Percentiles rank a stretch among this genome's conserved stretches.
phyloP scores from a whole-genome alignment of 1,140 invertebrate genomes.

The Drosophila saltans region DNA sequence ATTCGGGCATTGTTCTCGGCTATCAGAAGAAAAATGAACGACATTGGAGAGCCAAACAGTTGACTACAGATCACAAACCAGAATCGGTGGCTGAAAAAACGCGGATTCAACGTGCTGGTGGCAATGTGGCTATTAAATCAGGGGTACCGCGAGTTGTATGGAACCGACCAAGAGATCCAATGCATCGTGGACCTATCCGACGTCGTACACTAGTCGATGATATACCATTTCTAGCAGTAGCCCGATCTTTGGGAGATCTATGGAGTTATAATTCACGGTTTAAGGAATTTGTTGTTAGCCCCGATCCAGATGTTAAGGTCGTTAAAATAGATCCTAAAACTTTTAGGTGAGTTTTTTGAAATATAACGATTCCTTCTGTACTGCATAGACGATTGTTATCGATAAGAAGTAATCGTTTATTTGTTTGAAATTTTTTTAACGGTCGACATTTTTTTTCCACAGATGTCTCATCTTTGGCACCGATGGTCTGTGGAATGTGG shows the following conservation, averaged over 20 bases:
- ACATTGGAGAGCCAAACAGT: constrained; percentile 90
- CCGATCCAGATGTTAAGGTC: constrained; percentile 97
- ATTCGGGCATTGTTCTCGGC: constrained; percentile 96
- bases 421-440: neutral
- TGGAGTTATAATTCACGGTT: constrained; percentile 97
- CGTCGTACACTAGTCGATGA: constrained; percentile 94
- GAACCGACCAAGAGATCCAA: constrained; percentile 92
- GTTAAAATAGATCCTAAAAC: constrained; percentile 91
- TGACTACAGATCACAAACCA: constrained; percentile 97
- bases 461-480: constrained; percentile 97
- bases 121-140: constrained; percentile 94
- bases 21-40: constrained; percentile 88
- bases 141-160: constrained; percentile 98
- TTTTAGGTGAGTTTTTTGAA: constrained; percentile 84
- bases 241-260: constrained; percentile 96
- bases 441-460: constrained; percentile 70
- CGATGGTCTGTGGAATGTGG: constrained; percentile 98
- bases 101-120: constrained; percentile 94
- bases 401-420: neutral
- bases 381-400: neutral
- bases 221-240: constrained; percentile 98
- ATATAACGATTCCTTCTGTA: no score
- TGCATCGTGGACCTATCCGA: constrained; percentile 89
- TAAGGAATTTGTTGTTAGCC: constrained; percentile 97
- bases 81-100: constrained; percentile 93